These are phyloP conservation scores for Lepisosteus osseus DNA, from an alignment of 2,113 vertebrate species.

Conservation along the genomic window DNA sequence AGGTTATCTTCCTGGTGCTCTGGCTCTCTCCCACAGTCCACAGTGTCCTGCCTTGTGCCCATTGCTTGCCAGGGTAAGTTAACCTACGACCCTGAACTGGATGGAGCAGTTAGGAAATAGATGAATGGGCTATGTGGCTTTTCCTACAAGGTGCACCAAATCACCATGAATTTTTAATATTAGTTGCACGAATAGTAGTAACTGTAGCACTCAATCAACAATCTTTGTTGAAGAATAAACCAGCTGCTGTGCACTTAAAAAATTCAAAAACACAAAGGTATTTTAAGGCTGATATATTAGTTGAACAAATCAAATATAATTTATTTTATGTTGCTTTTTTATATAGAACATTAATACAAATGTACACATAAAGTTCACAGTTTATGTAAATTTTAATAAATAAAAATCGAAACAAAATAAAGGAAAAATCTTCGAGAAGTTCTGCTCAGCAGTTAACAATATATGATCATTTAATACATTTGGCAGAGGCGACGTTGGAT, in stretches of 20 bases:
- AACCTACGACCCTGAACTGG: too few relatives aligned
- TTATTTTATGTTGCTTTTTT: slow-evolving; percentile 2
- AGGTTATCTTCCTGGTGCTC: too few relatives aligned
- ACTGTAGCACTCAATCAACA: too few relatives aligned
- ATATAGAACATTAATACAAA: slow-evolving; percentile 26
- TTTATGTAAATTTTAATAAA: slow-evolving; percentile 64
- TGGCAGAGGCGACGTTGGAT: slow-evolving; percentile 23
- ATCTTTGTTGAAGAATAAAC: slow-evolving; percentile 7
- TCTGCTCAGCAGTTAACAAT: slow-evolving; percentile 47
- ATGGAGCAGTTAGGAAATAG: too few relatives aligned
- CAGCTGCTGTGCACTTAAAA: not conserved
- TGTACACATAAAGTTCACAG: slow-evolving; percentile 31
- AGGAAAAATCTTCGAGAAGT: slow-evolving; percentile 50
- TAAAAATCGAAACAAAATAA: slow-evolving; percentile 50
- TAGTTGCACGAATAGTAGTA: too few relatives aligned
- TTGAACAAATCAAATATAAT: slow-evolving; percentile 4
- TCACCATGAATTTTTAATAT: too few relatives aligned
- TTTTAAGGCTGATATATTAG: slow-evolving; percentile 8
- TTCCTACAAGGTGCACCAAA: too few relatives aligned
- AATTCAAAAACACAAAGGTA: not conserved
- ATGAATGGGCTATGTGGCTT: too few relatives aligned
- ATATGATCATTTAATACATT: slow-evolving; percentile 53
- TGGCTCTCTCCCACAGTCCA: too few relatives aligned
- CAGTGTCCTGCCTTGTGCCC: too few relatives aligned
- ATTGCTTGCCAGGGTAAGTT: too few relatives aligned